Base-by-base conservation (phyloP, 1,140 invertebrate genomes). In the Zaprionus nigranus region DNA sequence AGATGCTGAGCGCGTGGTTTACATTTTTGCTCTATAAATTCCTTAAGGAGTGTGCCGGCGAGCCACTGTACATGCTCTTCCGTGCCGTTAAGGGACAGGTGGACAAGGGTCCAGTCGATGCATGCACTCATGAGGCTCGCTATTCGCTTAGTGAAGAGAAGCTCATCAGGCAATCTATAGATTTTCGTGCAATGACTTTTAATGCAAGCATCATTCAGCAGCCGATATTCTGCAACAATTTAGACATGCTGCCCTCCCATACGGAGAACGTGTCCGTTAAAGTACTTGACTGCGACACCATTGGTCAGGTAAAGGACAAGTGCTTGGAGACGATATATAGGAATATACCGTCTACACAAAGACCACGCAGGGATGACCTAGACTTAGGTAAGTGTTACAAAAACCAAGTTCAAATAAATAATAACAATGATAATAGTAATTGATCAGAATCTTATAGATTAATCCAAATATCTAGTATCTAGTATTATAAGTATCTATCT, bases 1-100 rank as follows among this genome's bases (percentile, higher is more conserved):
- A 99, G 94, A 99, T 99, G 97, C 94, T 99, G 13, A 99, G 98
- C 77, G 98, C 98, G 49, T 99, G 99, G 99, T 99, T 99, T 93
- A 99, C 99, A 57, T 99, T 99, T 93, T 95, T 99, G 56, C 94
- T 99, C 80, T 99, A 99, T 93, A 99, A 99, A 95, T 99, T 99
- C 93, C 94, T 99, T 79, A 95, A 98, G 87, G 98, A 99, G 92
- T 98, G 98, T 93, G 98, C 99, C 36, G 99, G 99, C 34, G 98
- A 99, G 90, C 98, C 98, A 46, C 94, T 99, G 22, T 99, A 99
- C 93, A 97, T 99, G 95, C 94, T 99, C 69, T 99, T 99, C 94
- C 96, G 98, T 93, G 99, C 99, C 65, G 99, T 99, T 93, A 99
- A 99, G 94, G 98, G 99, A 90, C 99, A 99, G 94, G 98, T 99